Base-by-base conservation (phyloP, 1,140 invertebrate genomes). In the Thaumatotibia leucotreta region DNA sequence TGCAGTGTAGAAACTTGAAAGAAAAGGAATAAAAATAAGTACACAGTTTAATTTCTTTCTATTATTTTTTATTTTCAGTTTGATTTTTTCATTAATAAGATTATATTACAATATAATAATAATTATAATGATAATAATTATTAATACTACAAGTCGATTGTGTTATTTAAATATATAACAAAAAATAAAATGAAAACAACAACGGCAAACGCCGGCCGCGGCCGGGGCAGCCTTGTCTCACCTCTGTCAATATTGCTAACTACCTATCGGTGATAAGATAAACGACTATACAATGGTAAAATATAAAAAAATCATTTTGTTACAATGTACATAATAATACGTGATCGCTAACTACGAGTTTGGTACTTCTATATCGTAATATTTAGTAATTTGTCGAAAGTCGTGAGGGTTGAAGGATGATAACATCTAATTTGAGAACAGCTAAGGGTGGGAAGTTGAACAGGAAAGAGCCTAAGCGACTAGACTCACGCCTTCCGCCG, bases 51-150 rank as follows among this genome's bases (percentile, higher is more conserved):
- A 76, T 79, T 84, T 88, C 73, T 72, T 86, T 86, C 87, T 84
- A 86, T 88, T 88, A 77, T 84, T 84, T 88, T 45, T 89, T 87
- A 89, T 88, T 89, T 88, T 82, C 85, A 82, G 83, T 90, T 90
- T 89, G 83, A 88, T 89, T 90, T 85, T 88, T 88, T 88, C 82
- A 88, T 90, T 88, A 89, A 88, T 88, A 88, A 89, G 88, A 89
- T 88, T 89, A 90, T 90, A 89, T 89, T 90, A 90, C 88, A 89
- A 88, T 90, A 90, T 89, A 88, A 86, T 88, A 86, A 88, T 89
- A 58, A 58, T 58, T 58, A 58, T 90, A 89, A 88, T 87, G 85
- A 88, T 90, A 90, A 90, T 90, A 89, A 88, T 89, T 86, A 87
- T 87, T 88, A 90, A 87, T 88, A 88, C 86, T 89, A 89, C 83